phyloP scores from a whole-genome alignment of 2,113 vertebrate species.

The Tichodroma muraria region DNA sequence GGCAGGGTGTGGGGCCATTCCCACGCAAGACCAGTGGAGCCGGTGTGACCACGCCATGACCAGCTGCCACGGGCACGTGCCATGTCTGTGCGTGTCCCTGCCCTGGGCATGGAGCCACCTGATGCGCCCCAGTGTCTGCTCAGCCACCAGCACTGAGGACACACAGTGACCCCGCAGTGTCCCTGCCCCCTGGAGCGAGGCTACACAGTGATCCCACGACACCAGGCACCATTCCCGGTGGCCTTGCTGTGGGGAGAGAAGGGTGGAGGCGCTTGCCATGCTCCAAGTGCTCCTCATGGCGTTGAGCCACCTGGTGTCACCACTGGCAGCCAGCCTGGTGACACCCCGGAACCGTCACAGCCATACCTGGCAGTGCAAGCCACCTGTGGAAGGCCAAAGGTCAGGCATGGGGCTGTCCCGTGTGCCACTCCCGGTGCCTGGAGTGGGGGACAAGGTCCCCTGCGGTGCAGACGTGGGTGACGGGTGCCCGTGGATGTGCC shows the following conservation, averaged over 20 bases:
- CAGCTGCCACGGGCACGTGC: background rate
- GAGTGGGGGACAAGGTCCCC: background rate
- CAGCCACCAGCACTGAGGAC: rapidly evolving
- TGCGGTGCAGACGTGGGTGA: rapidly evolving
- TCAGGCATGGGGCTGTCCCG: background rate
- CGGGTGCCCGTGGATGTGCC: rapidly evolving
- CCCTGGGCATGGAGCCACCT: background rate
- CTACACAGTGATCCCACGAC: no score
- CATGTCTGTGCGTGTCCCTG: background rate
- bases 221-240: rapidly evolving
- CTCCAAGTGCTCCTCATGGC: background rate
- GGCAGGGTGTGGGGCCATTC: background rate
- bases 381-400: background rate
- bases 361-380: background rate
- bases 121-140: rapidly evolving
- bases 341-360: background rate
- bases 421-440: rapidly evolving
- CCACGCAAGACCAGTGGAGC: background rate
- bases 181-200: background rate
- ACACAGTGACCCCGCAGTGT: rapidly evolving
- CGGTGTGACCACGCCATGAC: background rate
- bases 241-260: rapidly evolving
- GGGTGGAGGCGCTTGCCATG: rapidly evolving
- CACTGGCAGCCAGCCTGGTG: background rate
- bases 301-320: rapidly evolving